Percentiles rank a stretch among this genome's conserved stretches.
phyloP scores from a whole-genome alignment of 2,888 invertebrate genomes.

The Scotopteryx bipunctaria region DNA sequence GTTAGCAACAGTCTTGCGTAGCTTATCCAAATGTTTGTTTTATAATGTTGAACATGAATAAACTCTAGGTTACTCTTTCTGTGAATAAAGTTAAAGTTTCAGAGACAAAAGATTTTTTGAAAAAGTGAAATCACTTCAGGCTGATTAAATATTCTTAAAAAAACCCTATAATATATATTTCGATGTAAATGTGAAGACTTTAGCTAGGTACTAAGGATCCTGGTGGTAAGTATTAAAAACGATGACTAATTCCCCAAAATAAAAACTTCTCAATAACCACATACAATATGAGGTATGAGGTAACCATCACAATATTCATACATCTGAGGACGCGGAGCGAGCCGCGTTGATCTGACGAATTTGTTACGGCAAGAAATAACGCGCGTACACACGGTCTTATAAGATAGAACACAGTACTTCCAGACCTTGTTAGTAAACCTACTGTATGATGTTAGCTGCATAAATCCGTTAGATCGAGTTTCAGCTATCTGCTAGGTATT shows the following conservation, averaged over 20 bases:
- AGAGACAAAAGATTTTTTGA: too few relatives aligned
- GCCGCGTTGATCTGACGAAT: slow-evolving; percentile 79
- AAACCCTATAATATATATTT: too few relatives aligned
- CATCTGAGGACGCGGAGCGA: slow-evolving; percentile 61
- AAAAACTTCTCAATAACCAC: slow-evolving; percentile 30
- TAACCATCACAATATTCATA: slow-evolving; percentile 71
- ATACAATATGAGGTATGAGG: slow-evolving; percentile 29
- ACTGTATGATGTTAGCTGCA: too few relatives aligned
- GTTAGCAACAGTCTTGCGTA: too few relatives aligned
- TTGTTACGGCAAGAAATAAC: slow-evolving; percentile 79
- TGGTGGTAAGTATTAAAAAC: slow-evolving; percentile 1
- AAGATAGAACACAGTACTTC: slow-evolving; percentile 2
- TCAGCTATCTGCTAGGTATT: too few relatives aligned
- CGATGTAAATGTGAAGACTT: too few relatives aligned
- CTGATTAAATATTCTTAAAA: too few relatives aligned
- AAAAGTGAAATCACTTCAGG: too few relatives aligned
- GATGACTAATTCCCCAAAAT: slow-evolving; percentile 50
- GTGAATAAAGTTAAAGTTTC: too few relatives aligned
- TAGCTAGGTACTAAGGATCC: background rate
- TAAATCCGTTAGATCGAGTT: background rate
- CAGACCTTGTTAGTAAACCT: too few relatives aligned
- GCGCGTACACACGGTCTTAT: slow-evolving; percentile 51
- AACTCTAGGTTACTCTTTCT: too few relatives aligned
- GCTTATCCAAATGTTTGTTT: background rate
- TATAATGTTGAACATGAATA: too few relatives aligned